A percentile compares a stretch with the other conserved stretches of the same genome.
Conservation (phyloP, 2,888 invertebrate genomes). For the Carcina quercana region DNA sequence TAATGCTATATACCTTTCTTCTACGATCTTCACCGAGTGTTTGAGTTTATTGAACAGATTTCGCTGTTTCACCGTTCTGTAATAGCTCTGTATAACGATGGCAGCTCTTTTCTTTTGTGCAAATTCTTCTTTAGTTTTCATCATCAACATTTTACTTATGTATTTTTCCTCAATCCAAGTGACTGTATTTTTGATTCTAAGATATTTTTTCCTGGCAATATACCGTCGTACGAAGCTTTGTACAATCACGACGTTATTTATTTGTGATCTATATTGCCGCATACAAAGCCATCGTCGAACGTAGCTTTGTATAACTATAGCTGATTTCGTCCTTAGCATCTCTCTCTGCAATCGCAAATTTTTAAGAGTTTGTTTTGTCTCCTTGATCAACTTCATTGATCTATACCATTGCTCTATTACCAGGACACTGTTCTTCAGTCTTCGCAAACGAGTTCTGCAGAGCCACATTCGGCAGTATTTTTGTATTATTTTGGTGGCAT, state of each 20-base stretch:
- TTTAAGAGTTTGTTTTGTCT: constrained; percentile 35
- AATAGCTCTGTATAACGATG: constrained; percentile 57
- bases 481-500: constrained; percentile 46
- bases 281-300: constrained; percentile 46
- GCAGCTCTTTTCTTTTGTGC: constrained; percentile 29
- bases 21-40: constrained; percentile 32
- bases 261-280: constrained; percentile 28
- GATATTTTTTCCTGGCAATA: constrained; percentile 34
- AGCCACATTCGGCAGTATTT: constrained; percentile 58
- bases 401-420: constrained; percentile 70
- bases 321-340: constrained; percentile 32
- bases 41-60: constrained; percentile 31
- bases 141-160: constrained; percentile 50
- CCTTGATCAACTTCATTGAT: constrained; percentile 35
- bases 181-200: constrained; percentile 31
- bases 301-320: constrained; percentile 39
- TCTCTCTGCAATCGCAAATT: constrained; percentile 32
- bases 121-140: constrained; percentile 33
- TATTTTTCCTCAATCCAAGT: constrained; percentile 49
- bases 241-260: constrained; percentile 33
- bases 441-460: constrained; percentile 34
- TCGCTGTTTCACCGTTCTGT: constrained; percentile 40
- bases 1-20: constrained; percentile 38
- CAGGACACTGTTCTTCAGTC: constrained; percentile 46
- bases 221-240: constrained; percentile 43